Base-by-base conservation (phyloP, 2,888 invertebrate genomes). In the Orthonevra nobilis region DNA sequence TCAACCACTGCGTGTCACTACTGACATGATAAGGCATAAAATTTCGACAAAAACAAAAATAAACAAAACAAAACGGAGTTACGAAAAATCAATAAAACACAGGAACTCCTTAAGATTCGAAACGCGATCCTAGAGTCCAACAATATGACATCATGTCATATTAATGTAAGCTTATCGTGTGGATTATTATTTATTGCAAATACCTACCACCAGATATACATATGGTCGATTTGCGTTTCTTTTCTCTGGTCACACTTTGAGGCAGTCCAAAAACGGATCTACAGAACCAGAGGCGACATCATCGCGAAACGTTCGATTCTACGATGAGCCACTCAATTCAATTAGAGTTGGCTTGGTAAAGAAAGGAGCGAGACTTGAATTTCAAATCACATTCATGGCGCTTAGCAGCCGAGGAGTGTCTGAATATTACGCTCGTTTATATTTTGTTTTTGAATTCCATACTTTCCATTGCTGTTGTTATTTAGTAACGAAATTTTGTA, bases 91-190 rank as follows among this genome's bases (percentile, higher is more conserved):
- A 3, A 5, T 23, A 44, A 23, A 26, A 6, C n/a, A 10, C 32
- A 50, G 50, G 52, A 77, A 46, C 77, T 64, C 32, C 70, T 77
- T 77, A 77, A 60, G 64, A 77, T 70, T 70, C 77, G 5, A 32
- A 26, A 52, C 70, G 77, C 32, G 60, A 46, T 70, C 60, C 64
- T 60, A 72, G 77, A 48, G 20, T 58, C 58, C 40, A 46, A 70
- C 77, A 26, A 64, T 64, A 72, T 77, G 77, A 77, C 77, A 77
- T 77, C 77, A 77, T 77, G 77, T 77, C 77, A 64, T 77, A 77
- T 77, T 77, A 77, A 77, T 77, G 77, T 77, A 32, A 64, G 60
- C 52, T 64, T 52, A 77, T 60, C 56, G 56, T 42, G 38, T 61
- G 40, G 40, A 15, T 48, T 60, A 54, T 46, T 58, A 52, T 44